A percentile compares a stretch with the other conserved stretches of the same genome.
Conservation (phyloP, 2,797 vertebrate species). For the Hydrolagus colliei region DNA sequence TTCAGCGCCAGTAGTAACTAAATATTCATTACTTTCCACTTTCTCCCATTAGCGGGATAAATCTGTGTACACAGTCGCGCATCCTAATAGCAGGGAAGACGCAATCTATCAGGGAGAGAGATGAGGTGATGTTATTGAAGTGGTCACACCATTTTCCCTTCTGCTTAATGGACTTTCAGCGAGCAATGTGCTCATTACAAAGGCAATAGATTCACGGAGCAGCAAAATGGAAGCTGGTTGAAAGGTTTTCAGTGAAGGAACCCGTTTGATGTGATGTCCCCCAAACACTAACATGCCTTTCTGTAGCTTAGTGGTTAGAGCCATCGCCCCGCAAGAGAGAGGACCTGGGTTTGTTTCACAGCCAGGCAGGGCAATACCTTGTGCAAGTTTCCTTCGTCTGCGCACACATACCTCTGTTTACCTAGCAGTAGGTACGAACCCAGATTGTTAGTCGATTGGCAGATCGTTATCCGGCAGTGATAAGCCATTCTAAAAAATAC, state of each 20-base stretch:
- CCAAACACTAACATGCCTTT: no score
- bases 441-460: no score
- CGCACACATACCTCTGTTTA: no score
- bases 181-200: background rate
- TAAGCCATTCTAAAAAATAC: no score
- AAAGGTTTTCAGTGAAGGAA: background rate
- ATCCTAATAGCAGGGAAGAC: background rate
- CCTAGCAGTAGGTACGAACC: no score
- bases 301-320: no score
- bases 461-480: no score
- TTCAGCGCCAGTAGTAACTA: constrained; percentile 28
- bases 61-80: constrained; percentile 26
- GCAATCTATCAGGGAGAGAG: constrained; percentile 15
- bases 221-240: constrained; percentile 4
- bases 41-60: constrained; percentile 27
- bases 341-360: no score
- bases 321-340: no score
- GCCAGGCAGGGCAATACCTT: no score
- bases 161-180: constrained; percentile 20
- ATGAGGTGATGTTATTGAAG: constrained; percentile 29
- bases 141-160: constrained; percentile 30
- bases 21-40: constrained; percentile 32
- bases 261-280: no score
- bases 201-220: constrained; percentile 6
- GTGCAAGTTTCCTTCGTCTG: no score